Evolutionary conservation across 1,140 invertebrate species (phyloP), one percentile per base, ranked within the genome.

Genomic region (Drosophila sulfurigaster): DNA sequence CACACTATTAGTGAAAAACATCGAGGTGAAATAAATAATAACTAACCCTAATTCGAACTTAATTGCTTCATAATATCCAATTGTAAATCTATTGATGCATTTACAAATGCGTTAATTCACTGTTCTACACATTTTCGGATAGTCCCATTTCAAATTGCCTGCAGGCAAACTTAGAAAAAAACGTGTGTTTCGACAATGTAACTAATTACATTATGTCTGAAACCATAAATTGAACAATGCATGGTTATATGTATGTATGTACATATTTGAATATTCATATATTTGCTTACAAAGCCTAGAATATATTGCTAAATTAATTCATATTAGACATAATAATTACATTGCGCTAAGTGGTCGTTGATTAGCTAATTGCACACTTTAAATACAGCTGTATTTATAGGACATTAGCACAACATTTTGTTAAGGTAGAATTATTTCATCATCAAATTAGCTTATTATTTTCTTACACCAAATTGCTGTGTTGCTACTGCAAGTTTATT

Each of bases 331-430:
- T 8, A 30, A 65, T 54, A 54, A 51, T 3, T 16, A 7, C 25
- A 11, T 6, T 11, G 25, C 30, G 25, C 25, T 48, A 30, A 64
- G 16, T 49, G 7, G 6, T 5, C 1, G 35, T 65, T 65, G 16
- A 65, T 49, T 30, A 71, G 38, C 59, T 71, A 56, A 64, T 56
- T 71, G 41, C 51, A 35, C 38, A 32, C 38, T 63, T 45, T 15
- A 11, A 6, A 59, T 43, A 43, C 35, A n/a, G 8, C 32, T 28
- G 5, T 7, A 49, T 25, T 8, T 49, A 28, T 48, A 20, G 8
- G 20, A 3, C 15, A 1, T 7, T 5, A n/a, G 2, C 7, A 10
- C 8, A 10, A 8, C 0, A 35, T 8, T 8, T 11, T 54, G n/a
- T 3, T 13, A 2, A 5, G 5, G 41, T 43, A 13, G 11, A 43